These are phyloP conservation scores for Panulirus ornatus DNA, from an alignment of 1,140 invertebrate species.

Conservation along the genomic window DNA sequence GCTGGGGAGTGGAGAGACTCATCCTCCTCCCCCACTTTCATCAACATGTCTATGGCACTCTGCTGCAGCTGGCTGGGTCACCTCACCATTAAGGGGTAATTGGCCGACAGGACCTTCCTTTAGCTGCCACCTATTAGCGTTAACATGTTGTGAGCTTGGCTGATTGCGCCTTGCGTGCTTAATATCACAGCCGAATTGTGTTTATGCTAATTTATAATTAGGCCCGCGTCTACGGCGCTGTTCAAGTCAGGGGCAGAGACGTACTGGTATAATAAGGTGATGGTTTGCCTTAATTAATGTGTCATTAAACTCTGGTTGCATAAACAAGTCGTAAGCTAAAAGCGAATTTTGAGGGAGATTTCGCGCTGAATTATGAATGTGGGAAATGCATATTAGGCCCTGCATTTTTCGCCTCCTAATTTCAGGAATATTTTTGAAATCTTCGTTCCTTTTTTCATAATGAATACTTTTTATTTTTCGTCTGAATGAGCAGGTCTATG, in stretches of 20 bases:
- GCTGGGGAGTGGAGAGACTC: no score
- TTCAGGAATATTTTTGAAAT: background rate
- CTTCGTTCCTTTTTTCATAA: background rate
- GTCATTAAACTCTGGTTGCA: background rate
- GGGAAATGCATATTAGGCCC: no score
- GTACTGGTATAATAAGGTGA: background rate
- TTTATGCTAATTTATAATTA: slow-evolving; percentile 19
- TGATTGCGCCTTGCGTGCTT: background rate
- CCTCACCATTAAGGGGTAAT: background rate
- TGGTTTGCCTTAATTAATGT: background rate
- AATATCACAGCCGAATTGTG: background rate
- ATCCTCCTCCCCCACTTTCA: no score
- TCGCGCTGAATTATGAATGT: background rate
- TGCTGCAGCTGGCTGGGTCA: no score
- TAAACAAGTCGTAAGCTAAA: background rate
- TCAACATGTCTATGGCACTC: no score
- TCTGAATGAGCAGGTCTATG: background rate
- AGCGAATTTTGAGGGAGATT: background rate
- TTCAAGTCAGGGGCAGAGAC: background rate
- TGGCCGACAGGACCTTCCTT: background rate
- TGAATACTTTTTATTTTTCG: background rate
- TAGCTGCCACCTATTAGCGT: background rate
- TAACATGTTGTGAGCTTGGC: background rate
- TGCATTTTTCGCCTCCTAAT: background rate
- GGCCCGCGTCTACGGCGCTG: background rate